Evolutionary conservation across 2,113 vertebrate genomes (phyloP).

Genomic region (Nycticorax nycticorax): DNA sequence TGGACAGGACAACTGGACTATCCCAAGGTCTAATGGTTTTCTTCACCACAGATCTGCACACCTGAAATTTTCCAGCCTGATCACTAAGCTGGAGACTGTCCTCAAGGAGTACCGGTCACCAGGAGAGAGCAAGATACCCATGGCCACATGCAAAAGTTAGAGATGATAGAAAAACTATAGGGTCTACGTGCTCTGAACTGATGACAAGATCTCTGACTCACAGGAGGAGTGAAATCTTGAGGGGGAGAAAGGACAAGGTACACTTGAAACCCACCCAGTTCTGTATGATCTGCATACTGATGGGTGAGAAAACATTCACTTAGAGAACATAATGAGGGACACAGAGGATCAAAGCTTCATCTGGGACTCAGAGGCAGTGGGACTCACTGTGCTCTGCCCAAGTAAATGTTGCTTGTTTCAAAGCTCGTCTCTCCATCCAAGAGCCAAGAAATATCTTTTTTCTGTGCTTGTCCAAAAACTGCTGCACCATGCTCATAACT

Average conservation of each 20-base stretch:
- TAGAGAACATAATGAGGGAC: fast-evolving
- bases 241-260: neutral
- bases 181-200: neutral
- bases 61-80: neutral
- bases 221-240: neutral
- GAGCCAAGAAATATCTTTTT: neutral
- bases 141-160: neutral
- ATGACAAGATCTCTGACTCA: neutral
- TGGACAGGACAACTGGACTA: neutral
- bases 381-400: neutral
- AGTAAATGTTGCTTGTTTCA: neutral
- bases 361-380: neutral
- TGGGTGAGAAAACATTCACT: neutral
- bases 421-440: neutral
- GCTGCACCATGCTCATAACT: fast-evolving
- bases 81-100: neutral
- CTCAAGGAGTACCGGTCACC: fast-evolving
- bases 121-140: neutral
- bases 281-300: neutral
- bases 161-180: neutral
- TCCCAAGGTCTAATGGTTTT: neutral
- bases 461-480: neutral
- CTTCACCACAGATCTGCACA: neutral
- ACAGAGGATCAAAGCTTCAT: neutral
- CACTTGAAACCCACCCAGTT: neutral